Conservation (phyloP, 2,888 invertebrate species). For the Scaptomyza cyrtandrae region DNA sequence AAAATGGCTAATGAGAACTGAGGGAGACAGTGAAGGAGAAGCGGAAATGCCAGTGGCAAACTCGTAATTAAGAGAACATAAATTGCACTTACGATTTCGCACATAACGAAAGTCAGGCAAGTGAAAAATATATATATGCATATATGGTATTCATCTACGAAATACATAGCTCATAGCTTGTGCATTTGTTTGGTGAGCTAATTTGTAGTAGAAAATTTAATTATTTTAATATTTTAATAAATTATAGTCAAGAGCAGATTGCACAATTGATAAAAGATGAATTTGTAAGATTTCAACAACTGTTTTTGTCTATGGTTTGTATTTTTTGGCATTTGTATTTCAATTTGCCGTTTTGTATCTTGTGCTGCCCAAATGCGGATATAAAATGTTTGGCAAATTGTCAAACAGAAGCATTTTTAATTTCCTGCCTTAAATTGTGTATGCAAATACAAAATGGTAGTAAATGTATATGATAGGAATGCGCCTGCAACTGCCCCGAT, state of each 20-base stretch:
- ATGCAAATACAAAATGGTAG: slow-evolving; percentile 66
- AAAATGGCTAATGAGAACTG: slow-evolving; percentile 73
- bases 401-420: slow-evolving; percentile 76
- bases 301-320: slow-evolving; percentile 13
- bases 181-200: slow-evolving; percentile 22
- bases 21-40: slow-evolving; percentile 2
- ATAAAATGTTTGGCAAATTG: slow-evolving; percentile 76
- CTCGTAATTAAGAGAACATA: slow-evolving; percentile 56
- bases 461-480: slow-evolving; percentile 2
- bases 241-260: slow-evolving; percentile 3
- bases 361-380: slow-evolving; percentile 57
- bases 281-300: slow-evolving; percentile 14
- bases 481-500: slow-evolving; percentile 33
- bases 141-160: slow-evolving; percentile 21
- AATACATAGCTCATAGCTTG: background rate
- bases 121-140: slow-evolving; percentile 34
- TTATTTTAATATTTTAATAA: slow-evolving; percentile 14
- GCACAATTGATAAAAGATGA: slow-evolving; percentile 45
- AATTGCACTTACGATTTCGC: slow-evolving; percentile 44
- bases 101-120: slow-evolving; percentile 37
- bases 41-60: slow-evolving; percentile 69
- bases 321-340: slow-evolving; percentile 50
- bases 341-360: slow-evolving; percentile 45
- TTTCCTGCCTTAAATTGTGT: slow-evolving; percentile 76
- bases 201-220: slow-evolving; percentile 39